Conservation (phyloP, 2,888 invertebrate species). For the Nephrotoma appendiculata region DNA sequence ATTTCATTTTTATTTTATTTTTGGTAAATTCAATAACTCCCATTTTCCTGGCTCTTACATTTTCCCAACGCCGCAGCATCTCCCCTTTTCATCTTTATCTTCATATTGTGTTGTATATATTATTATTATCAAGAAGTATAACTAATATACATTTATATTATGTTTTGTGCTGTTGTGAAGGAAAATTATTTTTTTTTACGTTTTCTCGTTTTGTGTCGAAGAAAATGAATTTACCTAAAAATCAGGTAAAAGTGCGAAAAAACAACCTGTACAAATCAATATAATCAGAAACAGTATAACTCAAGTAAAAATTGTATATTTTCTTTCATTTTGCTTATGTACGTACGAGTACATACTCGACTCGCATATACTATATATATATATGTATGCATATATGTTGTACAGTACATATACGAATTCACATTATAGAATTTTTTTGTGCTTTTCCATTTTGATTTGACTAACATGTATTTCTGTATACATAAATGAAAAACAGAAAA, state of each 20-base stretch:
- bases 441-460: background rate
- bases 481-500: background rate
- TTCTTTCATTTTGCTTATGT: background rate
- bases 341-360: background rate
- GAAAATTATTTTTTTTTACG: background rate
- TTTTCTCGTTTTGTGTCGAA: background rate
- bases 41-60: background rate
- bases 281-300: background rate
- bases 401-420: background rate
- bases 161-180: background rate
- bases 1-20: background rate
- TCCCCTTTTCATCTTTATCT: background rate
- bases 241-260: background rate
- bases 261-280: background rate
- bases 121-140: background rate
- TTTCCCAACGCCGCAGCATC: background rate
- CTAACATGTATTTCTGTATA: background rate
- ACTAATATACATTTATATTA: background rate
- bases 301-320: background rate
- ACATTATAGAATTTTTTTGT: background rate
- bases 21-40: background rate
- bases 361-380: too few relatives aligned
- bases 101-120: background rate
- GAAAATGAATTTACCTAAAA: background rate
- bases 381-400: background rate